Evolutionary conservation across 2,113 vertebrate genomes (phyloP).

Genomic region (Penelope pileata): DNA sequence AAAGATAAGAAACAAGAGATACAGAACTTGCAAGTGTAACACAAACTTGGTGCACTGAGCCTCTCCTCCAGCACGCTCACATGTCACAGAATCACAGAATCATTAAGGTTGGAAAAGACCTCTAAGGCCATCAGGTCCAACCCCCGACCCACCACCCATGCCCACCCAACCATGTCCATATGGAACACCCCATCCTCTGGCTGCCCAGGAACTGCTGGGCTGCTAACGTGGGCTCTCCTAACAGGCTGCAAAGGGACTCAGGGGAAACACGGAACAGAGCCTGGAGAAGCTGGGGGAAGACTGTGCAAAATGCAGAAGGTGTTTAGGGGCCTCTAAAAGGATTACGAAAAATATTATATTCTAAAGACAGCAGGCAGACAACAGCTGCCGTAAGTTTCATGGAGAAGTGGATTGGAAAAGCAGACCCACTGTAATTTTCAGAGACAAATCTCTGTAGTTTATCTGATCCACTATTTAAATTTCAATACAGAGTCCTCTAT

Average conservation of each 20-base stretch:
- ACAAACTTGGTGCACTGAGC: accelerated
- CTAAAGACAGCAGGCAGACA: conserved; percentile 72
- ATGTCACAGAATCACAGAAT: too few species aligned
- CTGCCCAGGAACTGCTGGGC: neutral
- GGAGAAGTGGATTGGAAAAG: conserved; percentile 58
- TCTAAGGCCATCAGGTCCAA: too few species aligned
- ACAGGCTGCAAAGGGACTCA: neutral
- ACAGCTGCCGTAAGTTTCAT: conserved; percentile 69
- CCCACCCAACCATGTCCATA: accelerated
- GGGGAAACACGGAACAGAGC: neutral
- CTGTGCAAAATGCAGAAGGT: conserved; percentile 30
- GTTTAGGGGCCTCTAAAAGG: conserved; percentile 66
- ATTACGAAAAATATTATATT: conserved; percentile 73
- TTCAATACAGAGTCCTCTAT: conserved; percentile 71
- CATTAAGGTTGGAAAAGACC: too few species aligned
- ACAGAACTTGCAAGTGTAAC: accelerated
- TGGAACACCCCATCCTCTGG: neutral
- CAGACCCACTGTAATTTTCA: conserved; percentile 64
- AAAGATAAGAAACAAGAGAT: neutral
- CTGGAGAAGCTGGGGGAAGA: neutral
- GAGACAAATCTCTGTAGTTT: conserved; percentile 71
- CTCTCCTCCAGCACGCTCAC: neutral
- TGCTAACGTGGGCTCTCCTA: neutral
- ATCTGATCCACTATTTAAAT: conserved; percentile 76
- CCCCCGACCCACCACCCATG: too few species aligned